These are phyloP conservation scores for Ammospiza nelsoni DNA, from an alignment of 2,113 vertebrate species.

Conservation along the genomic window DNA sequence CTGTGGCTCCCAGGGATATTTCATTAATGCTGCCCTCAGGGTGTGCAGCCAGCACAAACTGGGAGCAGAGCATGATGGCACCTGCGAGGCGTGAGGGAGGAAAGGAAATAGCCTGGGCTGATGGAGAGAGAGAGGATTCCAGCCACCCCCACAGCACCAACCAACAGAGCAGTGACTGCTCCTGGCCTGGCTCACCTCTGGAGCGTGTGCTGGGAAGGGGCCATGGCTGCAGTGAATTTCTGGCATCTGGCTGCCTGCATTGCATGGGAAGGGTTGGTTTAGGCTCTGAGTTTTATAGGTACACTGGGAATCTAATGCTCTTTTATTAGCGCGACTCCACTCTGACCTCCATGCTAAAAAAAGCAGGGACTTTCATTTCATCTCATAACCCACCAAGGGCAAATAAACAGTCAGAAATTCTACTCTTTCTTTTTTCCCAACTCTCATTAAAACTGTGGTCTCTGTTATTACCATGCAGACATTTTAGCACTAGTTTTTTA, in stretches of 20 bases:
- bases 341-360: background rate
- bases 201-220: background rate
- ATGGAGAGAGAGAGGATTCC: fast-evolving
- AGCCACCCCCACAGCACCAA: background rate
- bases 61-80: background rate
- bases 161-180: background rate
- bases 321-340: background rate
- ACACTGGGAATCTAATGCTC: background rate
- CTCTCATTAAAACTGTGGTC: background rate
- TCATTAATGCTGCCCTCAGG: background rate
- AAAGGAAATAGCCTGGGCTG: background rate
- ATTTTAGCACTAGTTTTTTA: conserved; percentile 7
- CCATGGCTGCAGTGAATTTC: fast-evolving
- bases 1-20: background rate
- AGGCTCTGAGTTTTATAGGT: background rate
- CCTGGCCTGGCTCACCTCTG: background rate
- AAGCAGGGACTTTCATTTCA: background rate
- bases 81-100: background rate
- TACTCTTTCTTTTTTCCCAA: background rate
- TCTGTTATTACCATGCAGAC: background rate
- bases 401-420: conserved; percentile 34
- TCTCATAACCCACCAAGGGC: background rate
- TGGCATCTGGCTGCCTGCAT: background rate
- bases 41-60: background rate
- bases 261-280: background rate